Base-by-base conservation (phyloP, 2,113 vertebrate species). In the Thermophis baileyi region DNA sequence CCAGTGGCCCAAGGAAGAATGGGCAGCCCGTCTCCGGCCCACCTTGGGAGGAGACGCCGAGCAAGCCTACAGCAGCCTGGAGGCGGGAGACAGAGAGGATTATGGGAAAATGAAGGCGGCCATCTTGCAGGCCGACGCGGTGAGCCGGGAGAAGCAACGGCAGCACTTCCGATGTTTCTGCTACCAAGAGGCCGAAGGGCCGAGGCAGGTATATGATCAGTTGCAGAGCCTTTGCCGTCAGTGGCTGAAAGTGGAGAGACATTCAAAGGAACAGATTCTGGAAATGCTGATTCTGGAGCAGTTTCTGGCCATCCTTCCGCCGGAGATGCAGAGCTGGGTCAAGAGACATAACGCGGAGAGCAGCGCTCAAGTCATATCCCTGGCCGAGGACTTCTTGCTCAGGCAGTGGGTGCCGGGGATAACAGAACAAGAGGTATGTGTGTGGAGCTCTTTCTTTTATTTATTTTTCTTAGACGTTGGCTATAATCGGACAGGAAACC, bases 121-220 rank as follows among this genome's bases (percentile, higher is more conserved):
- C 97, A 97, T 63, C 47, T 95, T 94, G 25, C 96, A 95, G 90
- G 30, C 89, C 27, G 96, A 97, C 3, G 94, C 95, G 0, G 94
- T 95, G 9, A 94, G 95, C 12, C 88, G 95, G 0, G 96, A 97
- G 92, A 96, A 96, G 7, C 95, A 96, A 87, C 96, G 96, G 10
- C 96, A 97, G 3, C 95, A 95, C 14, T 97, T 97, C 86, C 91
- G 96, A 69, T 93, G 93, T 46, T 97, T 97, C 92, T 96, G 96
- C 91, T 97, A 97, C 60, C 96, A 96, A 86, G 97, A 97, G 85
- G 97, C 96, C 22, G 97, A 96, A 40, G 97, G 97, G 35, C 97
- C 97, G 5, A 95, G 96, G 91, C 46, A 22, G 22, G 91, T 55
- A 0, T 92, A 92, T 4, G 25, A 47, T 0, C 85, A 47, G 3